Conservation (phyloP, 2,888 invertebrate species). For the Oscheius myriophilus region DNA sequence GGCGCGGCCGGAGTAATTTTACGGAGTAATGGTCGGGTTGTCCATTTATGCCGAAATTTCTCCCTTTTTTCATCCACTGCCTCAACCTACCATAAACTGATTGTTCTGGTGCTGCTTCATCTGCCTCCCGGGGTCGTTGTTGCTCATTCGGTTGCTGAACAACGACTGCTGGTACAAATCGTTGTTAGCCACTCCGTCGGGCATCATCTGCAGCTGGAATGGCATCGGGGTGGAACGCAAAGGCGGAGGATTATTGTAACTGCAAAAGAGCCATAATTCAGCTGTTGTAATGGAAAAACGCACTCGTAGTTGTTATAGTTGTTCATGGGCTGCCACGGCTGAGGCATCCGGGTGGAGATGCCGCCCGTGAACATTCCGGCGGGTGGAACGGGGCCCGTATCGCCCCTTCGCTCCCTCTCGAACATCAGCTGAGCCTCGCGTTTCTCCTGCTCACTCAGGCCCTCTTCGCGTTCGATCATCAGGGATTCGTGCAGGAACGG, state of each 20-base stretch:
- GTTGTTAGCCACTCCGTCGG: not conserved
- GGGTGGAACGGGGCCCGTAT: not conserved
- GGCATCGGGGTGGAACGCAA: not conserved
- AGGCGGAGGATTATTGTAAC: not conserved
- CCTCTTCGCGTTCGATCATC: constrained; percentile 60
- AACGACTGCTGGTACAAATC: no score
- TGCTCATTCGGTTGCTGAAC: no score
- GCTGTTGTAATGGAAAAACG: not conserved
- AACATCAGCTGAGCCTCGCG: constrained; percentile 58
- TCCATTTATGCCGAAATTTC: no score
- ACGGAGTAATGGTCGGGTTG: no score
- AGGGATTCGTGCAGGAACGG: constrained; percentile 68
- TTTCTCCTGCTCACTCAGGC: constrained; percentile 62
- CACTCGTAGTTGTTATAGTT: not conserved
- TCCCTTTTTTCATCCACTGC: no score
- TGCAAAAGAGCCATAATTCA: not conserved
- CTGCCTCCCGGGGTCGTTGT: no score
- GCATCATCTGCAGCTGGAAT: not conserved
- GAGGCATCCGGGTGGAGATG: not conserved
- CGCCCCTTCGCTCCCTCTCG: constrained; percentile 39
- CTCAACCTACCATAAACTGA: no score
- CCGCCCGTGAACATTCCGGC: not conserved
- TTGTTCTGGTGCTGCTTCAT: no score
- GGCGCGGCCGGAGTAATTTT: no score
- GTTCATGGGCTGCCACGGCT: not conserved